Conservation (phyloP, 2,888 invertebrate genomes). For the Dasysyrphus albostriatus region DNA sequence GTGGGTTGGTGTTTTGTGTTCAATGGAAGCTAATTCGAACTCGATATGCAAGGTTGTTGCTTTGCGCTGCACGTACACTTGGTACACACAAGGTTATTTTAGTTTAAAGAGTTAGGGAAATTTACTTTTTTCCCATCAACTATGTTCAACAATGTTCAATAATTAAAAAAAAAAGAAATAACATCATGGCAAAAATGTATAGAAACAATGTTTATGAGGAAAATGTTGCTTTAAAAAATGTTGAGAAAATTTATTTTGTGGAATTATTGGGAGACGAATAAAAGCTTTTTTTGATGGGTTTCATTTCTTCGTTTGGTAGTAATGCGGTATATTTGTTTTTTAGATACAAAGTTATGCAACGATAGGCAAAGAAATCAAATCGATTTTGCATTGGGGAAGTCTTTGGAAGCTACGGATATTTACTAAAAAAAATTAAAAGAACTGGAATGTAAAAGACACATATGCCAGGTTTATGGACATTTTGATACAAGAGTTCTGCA, state of each 20-base stretch:
- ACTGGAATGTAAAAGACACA: too few relatives aligned
- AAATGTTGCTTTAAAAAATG: constrained; percentile 6
- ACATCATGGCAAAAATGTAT: not conserved
- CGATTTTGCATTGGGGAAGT: constrained; percentile 51
- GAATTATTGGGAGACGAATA: constrained; percentile 31
- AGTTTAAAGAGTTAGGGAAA: constrained; percentile 32
- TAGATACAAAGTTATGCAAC: constrained; percentile 70
- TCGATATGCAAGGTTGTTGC: constrained; percentile 67
- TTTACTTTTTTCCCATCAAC: not conserved
- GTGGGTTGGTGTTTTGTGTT: not conserved
- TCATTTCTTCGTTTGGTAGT: constrained; percentile 37
- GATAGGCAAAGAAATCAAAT: constrained; percentile 40
- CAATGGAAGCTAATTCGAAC: not conserved
- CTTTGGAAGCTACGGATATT: not conserved
- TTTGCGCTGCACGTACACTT: constrained; percentile 46
- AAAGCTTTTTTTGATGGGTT: constrained; percentile 42
- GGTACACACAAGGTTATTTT: constrained; percentile 70
- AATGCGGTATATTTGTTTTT: constrained; percentile 60
- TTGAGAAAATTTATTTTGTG: not conserved
- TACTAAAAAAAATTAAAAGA: not conserved
- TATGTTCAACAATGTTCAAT: not conserved
- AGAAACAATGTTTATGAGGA: constrained; percentile 44
- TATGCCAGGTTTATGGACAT: too few relatives aligned
- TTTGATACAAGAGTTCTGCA: too few relatives aligned
- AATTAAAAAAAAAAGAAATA: not conserved